Evolutionary conservation across 2,797 vertebrate species (phyloP), one percentile per base, ranked within the genome.

Genomic region (Xyrichtys novacula): DNA sequence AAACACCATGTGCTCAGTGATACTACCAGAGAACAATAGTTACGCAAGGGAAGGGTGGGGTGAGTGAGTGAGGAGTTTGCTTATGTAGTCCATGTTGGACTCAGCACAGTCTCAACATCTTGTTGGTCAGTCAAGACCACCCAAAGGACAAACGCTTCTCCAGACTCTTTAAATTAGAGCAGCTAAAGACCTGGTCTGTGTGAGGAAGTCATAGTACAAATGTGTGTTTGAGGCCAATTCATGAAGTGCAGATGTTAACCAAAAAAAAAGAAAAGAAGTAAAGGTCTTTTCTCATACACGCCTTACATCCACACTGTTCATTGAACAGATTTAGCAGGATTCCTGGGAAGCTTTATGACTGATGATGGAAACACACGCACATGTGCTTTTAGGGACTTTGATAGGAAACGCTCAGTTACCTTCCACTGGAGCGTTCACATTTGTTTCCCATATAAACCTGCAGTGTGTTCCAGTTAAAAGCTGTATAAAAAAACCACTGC

Each of bases 101-200:
- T 16, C 36, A 19, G 54, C 44, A 11, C 52, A 31, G 34, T 28
- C 26, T 53, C 25, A 20, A 59, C 46, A 31, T 71, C 44, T 74
- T 65, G 56, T 47, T 19, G 22, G 59, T 56, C 29, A 56, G 50
- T 66, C 48, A 32, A 57, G 81, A 85, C 86, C 85, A 91, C 83
- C 81, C 88, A 85, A 57, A 29, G 23, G 56, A 73, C 66, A 65
- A 87, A 71, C 48, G 23, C 52, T 79, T 55, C 40, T 54, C 39
- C 68, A 86, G 83, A 71, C 59, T 62, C 48, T 81, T 65, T 39
- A 56, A 65, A 64, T 67, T 20, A 65, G 29, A 29, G 53, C 57
- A 44, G 52, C 38, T 64, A 40, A 69, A 71, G 56, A n/a, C 42
- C 65, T 54, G 28, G 46, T 15, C 47, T 40, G 12, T 39, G 34